phyloP scores from a whole-genome alignment of 2,888 invertebrate species.

The Cyaniris semiargus region DNA sequence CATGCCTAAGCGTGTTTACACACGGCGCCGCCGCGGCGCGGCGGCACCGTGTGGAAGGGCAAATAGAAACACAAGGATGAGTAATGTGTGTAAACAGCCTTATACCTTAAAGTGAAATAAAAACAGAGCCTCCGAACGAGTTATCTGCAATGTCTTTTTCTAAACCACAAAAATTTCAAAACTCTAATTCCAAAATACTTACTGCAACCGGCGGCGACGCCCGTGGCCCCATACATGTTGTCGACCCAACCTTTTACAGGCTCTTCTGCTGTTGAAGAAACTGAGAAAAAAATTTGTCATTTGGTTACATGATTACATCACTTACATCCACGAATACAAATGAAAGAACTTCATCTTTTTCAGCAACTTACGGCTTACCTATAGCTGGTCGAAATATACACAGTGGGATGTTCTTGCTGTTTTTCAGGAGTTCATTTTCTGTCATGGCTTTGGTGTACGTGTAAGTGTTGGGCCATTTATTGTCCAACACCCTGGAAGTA shows the following conservation, averaged over 20 bases:
- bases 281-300: constrained; percentile 56
- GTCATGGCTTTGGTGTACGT: constrained; percentile 92
- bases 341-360: background rate
- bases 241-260: constrained; percentile 87
- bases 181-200: constrained; percentile 38
- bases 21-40: too few species aligned
- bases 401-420: constrained; percentile 83
- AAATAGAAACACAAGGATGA: too few species aligned
- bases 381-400: constrained; percentile 91
- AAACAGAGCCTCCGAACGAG: too few species aligned
- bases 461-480: constrained; percentile 90
- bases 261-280: constrained; percentile 81
- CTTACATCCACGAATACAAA: too few species aligned
- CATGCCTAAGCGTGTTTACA: too few species aligned
- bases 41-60: too few species aligned
- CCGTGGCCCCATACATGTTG: constrained; percentile 89
- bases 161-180: too few species aligned
- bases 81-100: too few species aligned
- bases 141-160: too few species aligned
- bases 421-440: constrained; percentile 83
- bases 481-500: constrained; percentile 75
- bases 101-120: too few species aligned
- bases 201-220: constrained; percentile 80
- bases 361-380: constrained; percentile 60
- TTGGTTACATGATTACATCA: too few species aligned